Percentiles rank a stretch among this genome's conserved stretches.
These are phyloP conservation scores for Melanaphis sacchari DNA, from an alignment of 1,140 invertebrate species.

Conservation along the genomic window DNA sequence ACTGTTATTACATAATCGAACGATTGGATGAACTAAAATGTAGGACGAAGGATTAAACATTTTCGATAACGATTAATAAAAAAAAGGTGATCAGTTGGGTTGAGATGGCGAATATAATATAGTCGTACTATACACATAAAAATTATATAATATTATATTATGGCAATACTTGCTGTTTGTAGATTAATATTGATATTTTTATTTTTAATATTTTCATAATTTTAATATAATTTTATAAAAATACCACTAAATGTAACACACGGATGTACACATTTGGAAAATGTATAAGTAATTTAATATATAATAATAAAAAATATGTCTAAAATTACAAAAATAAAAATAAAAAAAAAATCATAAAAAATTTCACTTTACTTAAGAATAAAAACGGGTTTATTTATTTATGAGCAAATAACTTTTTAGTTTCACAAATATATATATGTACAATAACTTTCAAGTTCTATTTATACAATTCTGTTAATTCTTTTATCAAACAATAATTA, in stretches of 20 bases:
- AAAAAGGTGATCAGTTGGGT: too few species aligned
- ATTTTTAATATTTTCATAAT: neutral
- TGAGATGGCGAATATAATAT: too few species aligned
- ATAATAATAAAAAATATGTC: neutral
- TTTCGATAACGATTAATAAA: too few species aligned
- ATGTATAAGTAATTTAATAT: neutral
- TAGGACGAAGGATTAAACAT: too few species aligned
- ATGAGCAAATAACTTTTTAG: neutral
- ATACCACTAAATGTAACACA: too few species aligned
- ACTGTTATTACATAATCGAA: too few species aligned
- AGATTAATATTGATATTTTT: too few species aligned
- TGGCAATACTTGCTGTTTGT: too few species aligned
- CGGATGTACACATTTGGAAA: neutral
- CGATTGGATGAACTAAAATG: too few species aligned
- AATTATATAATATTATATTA: too few species aligned
- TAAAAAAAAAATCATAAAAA: neutral
- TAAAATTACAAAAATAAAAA: neutral
- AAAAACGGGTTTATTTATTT: neutral
- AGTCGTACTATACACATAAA: too few species aligned
- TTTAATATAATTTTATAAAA: neutral
- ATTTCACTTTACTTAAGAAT: neutral
- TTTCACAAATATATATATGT: neutral
- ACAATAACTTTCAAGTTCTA: neutral
- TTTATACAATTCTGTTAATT: neutral
- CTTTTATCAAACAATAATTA: too few species aligned